Conservation (phyloP, 2,797 vertebrate genomes). For the Hapalemur alaotrensis region DNA sequence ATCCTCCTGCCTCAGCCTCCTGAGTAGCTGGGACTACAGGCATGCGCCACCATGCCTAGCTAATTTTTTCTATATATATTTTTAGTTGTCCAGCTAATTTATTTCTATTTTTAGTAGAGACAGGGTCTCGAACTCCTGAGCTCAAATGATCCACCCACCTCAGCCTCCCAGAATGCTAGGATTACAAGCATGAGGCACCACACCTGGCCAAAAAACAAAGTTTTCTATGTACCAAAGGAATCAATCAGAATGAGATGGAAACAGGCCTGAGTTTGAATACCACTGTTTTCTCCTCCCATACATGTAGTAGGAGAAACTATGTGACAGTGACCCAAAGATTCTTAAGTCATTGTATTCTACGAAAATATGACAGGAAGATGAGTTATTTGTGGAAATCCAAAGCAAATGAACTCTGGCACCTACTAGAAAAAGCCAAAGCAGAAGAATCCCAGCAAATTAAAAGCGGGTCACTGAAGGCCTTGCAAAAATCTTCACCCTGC, state of each 20-base stretch:
- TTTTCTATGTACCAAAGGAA: background rate
- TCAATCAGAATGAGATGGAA: background rate
- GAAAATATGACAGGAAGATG: slow-evolving; percentile 14
- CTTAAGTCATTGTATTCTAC: background rate
- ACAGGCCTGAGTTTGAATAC: background rate
- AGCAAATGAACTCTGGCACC: slow-evolving; percentile 65
- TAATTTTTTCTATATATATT: too few relatives aligned
- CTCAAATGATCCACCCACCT: too few relatives aligned
- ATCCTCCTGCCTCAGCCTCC: too few relatives aligned
- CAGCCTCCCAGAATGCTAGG: too few relatives aligned
- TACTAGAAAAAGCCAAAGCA: slow-evolving; percentile 66
- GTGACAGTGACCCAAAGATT: background rate
- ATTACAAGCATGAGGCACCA: too few relatives aligned
- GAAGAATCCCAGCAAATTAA: slow-evolving; percentile 74
- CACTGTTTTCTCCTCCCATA: background rate
- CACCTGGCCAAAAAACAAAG: background rate
- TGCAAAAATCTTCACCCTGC: slow-evolving; percentile 64
- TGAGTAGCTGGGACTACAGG: too few relatives aligned
- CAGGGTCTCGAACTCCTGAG: too few relatives aligned
- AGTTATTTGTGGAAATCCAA: slow-evolving; percentile 64
- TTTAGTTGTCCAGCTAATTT: too few relatives aligned
- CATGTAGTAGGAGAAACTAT: background rate
- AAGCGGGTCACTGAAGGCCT: slow-evolving; percentile 53
- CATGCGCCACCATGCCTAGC: too few relatives aligned
- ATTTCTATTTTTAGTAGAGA: too few relatives aligned